A percentile compares a stretch with the other conserved stretches of the same genome.
These are phyloP conservation scores for Eupelmus urozonus DNA, from an alignment of 2,888 invertebrate species.

Conservation along the genomic window DNA sequence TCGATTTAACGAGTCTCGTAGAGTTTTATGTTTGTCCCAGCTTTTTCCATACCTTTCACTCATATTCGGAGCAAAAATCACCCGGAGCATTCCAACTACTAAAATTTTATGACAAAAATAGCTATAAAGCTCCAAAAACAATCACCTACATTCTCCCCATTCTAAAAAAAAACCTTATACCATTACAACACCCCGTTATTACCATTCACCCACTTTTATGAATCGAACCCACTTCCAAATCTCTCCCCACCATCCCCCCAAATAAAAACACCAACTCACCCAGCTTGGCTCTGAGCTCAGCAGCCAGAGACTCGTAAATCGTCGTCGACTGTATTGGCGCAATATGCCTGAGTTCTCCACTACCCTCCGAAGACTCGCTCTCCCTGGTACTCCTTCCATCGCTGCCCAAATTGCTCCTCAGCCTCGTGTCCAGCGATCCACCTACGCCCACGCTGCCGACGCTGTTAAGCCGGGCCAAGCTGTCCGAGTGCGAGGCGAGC, in stretches of 20 bases:
- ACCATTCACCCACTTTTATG: too few relatives aligned
- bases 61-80: too few relatives aligned
- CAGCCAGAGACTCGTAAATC: constrained; percentile 93
- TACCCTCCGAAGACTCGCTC: constrained; percentile 87
- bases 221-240: too few relatives aligned
- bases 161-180: too few relatives aligned
- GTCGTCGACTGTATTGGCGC: constrained; percentile 86
- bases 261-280: too few relatives aligned
- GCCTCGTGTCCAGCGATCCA: constrained; percentile 91
- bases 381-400: constrained; percentile 81
- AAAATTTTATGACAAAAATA: constrained; percentile 9
- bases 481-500: constrained; percentile 78
- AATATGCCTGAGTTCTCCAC: constrained; percentile 85
- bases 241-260: too few relatives aligned
- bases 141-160: not conserved
- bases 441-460: too few relatives aligned
- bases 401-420: constrained; percentile 84
- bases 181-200: too few relatives aligned
- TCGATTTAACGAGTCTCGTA: constrained; percentile 3
- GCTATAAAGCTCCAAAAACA: not conserved
- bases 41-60: too few relatives aligned
- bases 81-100: not conserved
- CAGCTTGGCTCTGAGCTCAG: constrained; percentile 90
- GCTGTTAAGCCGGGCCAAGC: constrained; percentile 59
- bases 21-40: too few relatives aligned